These are phyloP conservation scores for Araneus ventricosus DNA, from an alignment of 1,140 invertebrate species.

Conservation along the genomic window DNA sequence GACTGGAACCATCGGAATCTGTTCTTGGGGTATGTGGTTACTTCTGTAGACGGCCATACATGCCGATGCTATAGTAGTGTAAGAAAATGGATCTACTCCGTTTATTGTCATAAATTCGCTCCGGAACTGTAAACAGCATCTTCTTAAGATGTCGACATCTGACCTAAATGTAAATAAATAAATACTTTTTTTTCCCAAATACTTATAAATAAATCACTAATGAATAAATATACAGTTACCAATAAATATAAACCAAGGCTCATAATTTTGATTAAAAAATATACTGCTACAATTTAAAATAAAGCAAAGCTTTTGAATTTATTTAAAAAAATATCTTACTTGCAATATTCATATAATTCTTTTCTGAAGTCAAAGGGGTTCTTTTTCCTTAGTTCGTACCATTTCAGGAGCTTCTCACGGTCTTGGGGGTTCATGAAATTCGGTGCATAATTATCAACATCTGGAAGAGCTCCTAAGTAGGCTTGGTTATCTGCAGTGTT, in stretches of 20 bases:
- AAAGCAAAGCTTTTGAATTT: too few species aligned
- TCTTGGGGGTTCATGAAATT: too few species aligned
- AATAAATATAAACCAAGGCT: neutral
- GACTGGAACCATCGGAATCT: slow-evolving; percentile 67
- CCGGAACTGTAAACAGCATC: too few species aligned
- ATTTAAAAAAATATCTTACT: too few species aligned
- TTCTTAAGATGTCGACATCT: too few species aligned
- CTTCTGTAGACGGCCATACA: slow-evolving; percentile 60
- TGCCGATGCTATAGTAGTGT: neutral
- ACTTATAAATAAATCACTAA: neutral
- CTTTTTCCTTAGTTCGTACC: too few species aligned
- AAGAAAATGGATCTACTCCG: neutral
- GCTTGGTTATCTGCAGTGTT: too few species aligned
- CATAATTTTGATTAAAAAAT: neutral
- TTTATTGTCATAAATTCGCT: neutral
- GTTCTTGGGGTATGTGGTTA: neutral
- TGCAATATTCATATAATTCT: too few species aligned
- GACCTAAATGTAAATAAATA: neutral
- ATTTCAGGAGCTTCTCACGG: too few species aligned
- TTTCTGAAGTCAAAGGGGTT: neutral
- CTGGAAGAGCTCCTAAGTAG: too few species aligned
- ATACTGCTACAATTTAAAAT: neutral
- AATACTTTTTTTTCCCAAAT: too few species aligned
- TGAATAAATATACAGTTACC: neutral
- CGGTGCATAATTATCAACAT: too few species aligned